Evolutionary conservation across 2,888 invertebrate genomes (phyloP).

Genomic region (Odiellus spinosus): DNA sequence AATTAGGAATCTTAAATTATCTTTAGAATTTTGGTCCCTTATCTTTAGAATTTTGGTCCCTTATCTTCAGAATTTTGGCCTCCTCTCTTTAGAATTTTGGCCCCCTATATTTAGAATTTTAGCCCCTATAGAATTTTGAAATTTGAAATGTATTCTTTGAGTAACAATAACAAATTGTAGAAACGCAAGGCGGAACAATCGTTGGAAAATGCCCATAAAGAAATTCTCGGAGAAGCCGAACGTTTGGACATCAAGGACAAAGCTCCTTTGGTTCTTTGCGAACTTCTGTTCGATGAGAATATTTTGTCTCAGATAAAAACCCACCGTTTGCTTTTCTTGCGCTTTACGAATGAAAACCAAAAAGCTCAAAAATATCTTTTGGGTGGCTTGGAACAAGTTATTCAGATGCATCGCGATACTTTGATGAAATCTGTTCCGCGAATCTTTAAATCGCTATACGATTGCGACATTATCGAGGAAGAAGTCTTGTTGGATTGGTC

Average conservation of each 20-base stretch:
- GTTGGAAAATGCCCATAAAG: slow-evolving; percentile 43
- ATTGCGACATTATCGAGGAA: slow-evolving; percentile 86
- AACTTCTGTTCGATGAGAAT: slow-evolving; percentile 51
- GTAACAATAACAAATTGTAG: slow-evolving; percentile 6
- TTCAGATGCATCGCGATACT: slow-evolving; percentile 55
- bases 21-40: neutral
- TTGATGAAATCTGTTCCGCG: slow-evolving; percentile 76
- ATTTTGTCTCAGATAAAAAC: slow-evolving; percentile 44
- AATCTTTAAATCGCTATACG: slow-evolving; percentile 81
- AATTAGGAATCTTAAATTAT: no score
- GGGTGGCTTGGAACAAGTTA: slow-evolving; percentile 85
- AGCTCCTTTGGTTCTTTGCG: slow-evolving; percentile 80
- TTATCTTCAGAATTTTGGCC: no score
- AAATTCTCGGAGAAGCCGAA: slow-evolving; percentile 64
- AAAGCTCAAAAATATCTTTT: slow-evolving; percentile 58
- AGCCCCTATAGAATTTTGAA: neutral
- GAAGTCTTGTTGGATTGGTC: slow-evolving; percentile 89
- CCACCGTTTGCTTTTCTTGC: slow-evolving; percentile 59
- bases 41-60: neutral
- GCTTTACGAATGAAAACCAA: slow-evolving; percentile 35
- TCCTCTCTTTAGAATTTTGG: neutral
- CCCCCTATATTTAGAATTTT: neutral
- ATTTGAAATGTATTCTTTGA: slow-evolving; percentile 1
- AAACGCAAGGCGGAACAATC: slow-evolving; percentile 37
- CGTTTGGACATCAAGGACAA: slow-evolving; percentile 86